Percentiles rank a stretch among this genome's conserved stretches.
These are phyloP conservation scores for Syngnathoides biaculeatus DNA, from an alignment of 2,113 vertebrate species.

Conservation along the genomic window DNA sequence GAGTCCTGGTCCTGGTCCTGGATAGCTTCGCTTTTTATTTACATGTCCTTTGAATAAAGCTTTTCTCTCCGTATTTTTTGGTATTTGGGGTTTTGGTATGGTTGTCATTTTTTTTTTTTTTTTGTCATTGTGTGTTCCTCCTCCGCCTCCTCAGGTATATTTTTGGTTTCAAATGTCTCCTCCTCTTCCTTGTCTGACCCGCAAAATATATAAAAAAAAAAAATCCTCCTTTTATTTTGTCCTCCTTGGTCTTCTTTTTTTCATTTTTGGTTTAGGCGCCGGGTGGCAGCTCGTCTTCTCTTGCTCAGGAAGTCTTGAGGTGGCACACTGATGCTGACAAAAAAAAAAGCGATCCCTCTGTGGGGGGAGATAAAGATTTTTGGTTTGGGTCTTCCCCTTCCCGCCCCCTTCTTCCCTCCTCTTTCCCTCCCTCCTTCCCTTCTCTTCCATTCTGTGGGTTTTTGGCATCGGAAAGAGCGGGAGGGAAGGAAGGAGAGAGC, in stretches of 20 bases:
- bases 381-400: constrained; percentile 71
- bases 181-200: constrained; percentile 63
- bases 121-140: constrained; percentile 71
- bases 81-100: constrained; percentile 81
- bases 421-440: constrained; percentile 65
- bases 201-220: constrained; percentile 55
- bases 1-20: constrained; percentile 74
- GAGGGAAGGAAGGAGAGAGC: constrained; percentile 67
- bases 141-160: constrained; percentile 51
- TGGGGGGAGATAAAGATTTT: constrained; percentile 73
- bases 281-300: constrained; percentile 43
- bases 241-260: constrained; percentile 59
- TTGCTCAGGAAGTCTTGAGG: constrained; percentile 50
- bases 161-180: constrained; percentile 75
- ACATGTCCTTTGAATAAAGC: constrained; percentile 82
- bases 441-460: constrained; percentile 76
- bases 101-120: constrained; percentile 65
- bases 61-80: constrained; percentile 83
- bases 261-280: constrained; percentile 75
- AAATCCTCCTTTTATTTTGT: constrained; percentile 53
- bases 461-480: constrained; percentile 75
- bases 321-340: constrained; percentile 51
- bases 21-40: constrained; percentile 78
- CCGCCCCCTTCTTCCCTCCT: constrained; percentile 49
- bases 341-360: constrained; percentile 57